Percentiles rank a stretch among this genome's conserved stretches.
Evolutionary conservation across 2,797 vertebrate species (phyloP).

Genomic region (Gymnopithys bicolor): DNA sequence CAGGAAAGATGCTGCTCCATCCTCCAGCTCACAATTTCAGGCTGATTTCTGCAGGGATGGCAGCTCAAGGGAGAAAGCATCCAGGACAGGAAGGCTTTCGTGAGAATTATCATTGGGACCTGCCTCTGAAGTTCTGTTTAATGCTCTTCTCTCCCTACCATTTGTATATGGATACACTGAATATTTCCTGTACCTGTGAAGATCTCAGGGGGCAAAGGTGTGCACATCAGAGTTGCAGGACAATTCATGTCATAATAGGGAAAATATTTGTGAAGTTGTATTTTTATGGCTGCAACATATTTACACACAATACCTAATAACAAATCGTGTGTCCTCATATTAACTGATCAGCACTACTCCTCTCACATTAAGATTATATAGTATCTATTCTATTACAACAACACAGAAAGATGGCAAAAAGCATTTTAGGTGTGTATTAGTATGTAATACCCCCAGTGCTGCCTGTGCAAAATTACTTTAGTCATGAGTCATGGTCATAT

Average conservation of each 20-base stretch:
- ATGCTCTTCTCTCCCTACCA: background rate
- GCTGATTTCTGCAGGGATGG: background rate
- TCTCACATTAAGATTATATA: background rate
- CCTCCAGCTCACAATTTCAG: background rate
- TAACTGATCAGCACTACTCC: background rate
- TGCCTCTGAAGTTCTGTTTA: background rate
- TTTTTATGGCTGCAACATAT: background rate
- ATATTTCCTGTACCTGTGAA: background rate
- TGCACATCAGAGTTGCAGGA: accelerated
- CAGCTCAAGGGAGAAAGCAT: background rate
- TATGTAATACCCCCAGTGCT: accelerated
- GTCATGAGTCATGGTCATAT: background rate
- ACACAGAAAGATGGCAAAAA: background rate
- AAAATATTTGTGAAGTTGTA: background rate
- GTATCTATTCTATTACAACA: background rate
- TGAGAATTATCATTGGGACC: background rate
- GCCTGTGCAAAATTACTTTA: background rate
- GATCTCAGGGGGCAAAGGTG: background rate
- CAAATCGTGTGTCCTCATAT: background rate
- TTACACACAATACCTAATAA: background rate
- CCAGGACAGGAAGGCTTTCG: background rate
- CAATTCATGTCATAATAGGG: background rate
- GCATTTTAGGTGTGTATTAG: background rate
- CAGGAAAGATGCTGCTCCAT: background rate
- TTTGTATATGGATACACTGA: background rate